Evolutionary conservation across 2,113 vertebrate genomes (phyloP).

Genomic region (Brachypteracias leptosomus): DNA sequence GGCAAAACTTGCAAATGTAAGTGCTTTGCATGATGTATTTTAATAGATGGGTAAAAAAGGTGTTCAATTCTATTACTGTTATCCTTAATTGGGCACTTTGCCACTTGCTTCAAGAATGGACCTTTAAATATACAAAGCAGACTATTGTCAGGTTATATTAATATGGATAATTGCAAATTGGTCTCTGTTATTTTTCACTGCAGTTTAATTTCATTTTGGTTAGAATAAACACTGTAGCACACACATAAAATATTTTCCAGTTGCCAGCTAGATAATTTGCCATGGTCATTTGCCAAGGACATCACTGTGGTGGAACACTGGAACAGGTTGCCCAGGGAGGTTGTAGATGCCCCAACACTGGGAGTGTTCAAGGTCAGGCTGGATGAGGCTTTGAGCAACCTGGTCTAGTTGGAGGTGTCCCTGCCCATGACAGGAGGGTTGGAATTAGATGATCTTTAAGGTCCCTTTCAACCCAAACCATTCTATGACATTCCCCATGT

Average conservation of each 20-base stretch:
- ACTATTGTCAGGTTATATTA: neutral
- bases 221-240: neutral
- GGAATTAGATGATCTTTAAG: too few species aligned
- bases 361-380: too few species aligned
- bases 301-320: too few species aligned
- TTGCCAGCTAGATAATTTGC: neutral
- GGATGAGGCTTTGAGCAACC: too few species aligned
- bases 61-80: neutral
- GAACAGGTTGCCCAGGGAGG: too few species aligned
- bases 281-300: neutral
- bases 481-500: neutral
- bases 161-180: neutral
- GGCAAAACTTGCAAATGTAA: constrained; percentile 72
- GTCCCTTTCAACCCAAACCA: too few species aligned
- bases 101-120: neutral
- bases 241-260: neutral
- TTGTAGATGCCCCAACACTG: too few species aligned
- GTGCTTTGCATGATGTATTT: neutral
- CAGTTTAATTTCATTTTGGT: neutral
- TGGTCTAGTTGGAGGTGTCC: too few species aligned
- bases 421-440: too few species aligned
- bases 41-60: neutral
- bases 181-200: neutral
- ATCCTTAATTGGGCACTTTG: neutral
- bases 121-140: neutral